Conservation (phyloP, 2,113 vertebrate genomes). For the Potamarius usumacintae region DNA sequence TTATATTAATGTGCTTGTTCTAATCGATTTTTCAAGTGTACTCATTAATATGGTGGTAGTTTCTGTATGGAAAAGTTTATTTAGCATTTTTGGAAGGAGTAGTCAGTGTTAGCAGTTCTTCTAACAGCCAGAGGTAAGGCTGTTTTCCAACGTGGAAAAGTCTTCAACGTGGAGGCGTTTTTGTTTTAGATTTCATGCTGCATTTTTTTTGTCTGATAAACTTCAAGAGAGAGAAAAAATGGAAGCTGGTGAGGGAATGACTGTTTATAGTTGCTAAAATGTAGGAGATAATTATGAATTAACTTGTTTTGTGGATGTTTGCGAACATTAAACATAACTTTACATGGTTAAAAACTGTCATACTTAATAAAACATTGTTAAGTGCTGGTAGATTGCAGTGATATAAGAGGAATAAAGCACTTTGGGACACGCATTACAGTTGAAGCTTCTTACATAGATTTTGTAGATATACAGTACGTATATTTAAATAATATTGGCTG, state of each 20-base stretch:
- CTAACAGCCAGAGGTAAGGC: background rate
- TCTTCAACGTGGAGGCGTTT: background rate
- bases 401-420: background rate
- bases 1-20: background rate
- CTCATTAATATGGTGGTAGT: too few species aligned
- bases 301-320: background rate
- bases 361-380: background rate
- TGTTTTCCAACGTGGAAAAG: background rate
- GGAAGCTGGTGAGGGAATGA: background rate
- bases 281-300: background rate
- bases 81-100: background rate
- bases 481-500: too few species aligned
- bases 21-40: background rate
- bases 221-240: background rate
- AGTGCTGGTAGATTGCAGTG: background rate
- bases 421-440: background rate
- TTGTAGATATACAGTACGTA: background rate
- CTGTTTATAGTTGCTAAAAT: background rate
- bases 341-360: background rate
- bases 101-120: background rate
- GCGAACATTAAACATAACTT: background rate
- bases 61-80: background rate
- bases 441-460: background rate
- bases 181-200: background rate
- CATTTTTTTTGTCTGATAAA: background rate